A percentile compares a stretch with the other conserved stretches of the same genome.
These are phyloP conservation scores for Diplosoma virens DNA, from an alignment of 23 tunicate genomes.

Conservation along the genomic window DNA sequence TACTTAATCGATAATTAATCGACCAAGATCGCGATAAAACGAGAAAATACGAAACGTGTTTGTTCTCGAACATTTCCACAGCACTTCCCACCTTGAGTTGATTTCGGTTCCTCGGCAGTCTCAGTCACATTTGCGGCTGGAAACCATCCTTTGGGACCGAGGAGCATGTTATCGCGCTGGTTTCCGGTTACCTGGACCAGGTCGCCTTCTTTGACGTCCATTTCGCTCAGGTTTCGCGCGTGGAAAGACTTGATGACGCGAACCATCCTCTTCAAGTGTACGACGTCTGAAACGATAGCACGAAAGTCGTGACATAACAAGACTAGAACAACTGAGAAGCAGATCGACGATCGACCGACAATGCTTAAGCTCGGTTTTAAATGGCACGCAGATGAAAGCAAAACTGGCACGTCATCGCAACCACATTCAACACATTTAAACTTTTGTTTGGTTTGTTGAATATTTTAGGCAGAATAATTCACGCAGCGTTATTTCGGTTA, in stretches of 20 bases:
- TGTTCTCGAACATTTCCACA: too few species aligned
- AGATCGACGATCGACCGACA: background rate
- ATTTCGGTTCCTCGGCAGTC: background rate
- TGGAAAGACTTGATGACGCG: conserved; percentile 52
- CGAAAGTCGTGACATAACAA: too few species aligned
- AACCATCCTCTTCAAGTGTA: conserved; percentile 52
- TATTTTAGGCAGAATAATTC: too few species aligned
- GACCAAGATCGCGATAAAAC: too few species aligned
- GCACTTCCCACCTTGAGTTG: conserved; percentile 23
- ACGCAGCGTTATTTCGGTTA: too few species aligned
- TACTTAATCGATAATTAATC: too few species aligned
- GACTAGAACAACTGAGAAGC: background rate
- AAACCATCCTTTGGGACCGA: conserved; percentile 90
- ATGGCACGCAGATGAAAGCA: background rate
- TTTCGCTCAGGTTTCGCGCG: conserved; percentile 54
- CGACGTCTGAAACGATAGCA: conserved; percentile 42
- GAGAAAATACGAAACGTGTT: too few species aligned
- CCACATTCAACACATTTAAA: too few species aligned
- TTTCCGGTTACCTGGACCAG: conserved; percentile 34
- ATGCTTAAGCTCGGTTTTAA: too few species aligned
- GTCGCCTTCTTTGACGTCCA: conserved; percentile 70
- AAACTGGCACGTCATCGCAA: background rate
- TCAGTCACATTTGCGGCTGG: conserved; percentile 49
- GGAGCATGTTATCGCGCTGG: conserved; percentile 42
- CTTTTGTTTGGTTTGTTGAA: too few species aligned